Percentiles rank a stretch among this genome's conserved stretches.
Evolutionary conservation across 2,797 vertebrate genomes (phyloP).

Genomic region (Gouania willdenowi): DNA sequence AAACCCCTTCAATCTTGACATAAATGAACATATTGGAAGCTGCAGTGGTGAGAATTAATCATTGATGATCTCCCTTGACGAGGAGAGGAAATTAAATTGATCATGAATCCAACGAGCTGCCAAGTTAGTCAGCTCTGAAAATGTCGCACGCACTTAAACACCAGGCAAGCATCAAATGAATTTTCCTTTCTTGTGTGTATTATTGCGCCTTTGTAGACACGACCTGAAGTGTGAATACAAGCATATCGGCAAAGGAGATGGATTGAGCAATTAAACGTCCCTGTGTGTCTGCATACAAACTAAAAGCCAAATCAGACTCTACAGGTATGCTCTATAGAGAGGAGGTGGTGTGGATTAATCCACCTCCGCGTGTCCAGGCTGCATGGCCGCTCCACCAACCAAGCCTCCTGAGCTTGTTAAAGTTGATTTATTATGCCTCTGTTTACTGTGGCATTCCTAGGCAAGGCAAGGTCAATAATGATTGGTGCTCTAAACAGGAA

Average conservation of each 20-base stretch:
- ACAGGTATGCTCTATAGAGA: conserved; percentile 71
- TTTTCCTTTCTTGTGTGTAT: conserved; percentile 62
- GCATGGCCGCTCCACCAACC: conserved; percentile 60
- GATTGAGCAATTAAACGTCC: conserved; percentile 76
- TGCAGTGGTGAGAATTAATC: conserved; percentile 57
- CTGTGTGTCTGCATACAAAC: conserved; percentile 64
- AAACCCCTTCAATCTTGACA: no score
- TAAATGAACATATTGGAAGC: conserved; percentile 39
- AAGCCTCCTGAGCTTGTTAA: conserved; percentile 76
- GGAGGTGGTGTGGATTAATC: conserved; percentile 67
- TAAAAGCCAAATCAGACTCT: conserved; percentile 71
- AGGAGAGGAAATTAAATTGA: conserved; percentile 62
- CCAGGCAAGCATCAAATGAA: conserved; percentile 72
- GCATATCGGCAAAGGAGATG: conserved; percentile 53
- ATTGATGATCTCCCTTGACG: conserved; percentile 61
- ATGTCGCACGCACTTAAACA: conserved; percentile 59
- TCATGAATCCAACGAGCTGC: conserved; percentile 61
- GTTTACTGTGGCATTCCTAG: conserved; percentile 76
- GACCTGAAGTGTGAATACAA: conserved; percentile 49
- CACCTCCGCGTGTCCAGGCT: conserved; percentile 58
- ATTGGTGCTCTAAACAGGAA: conserved; percentile 79
- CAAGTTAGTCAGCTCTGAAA: conserved; percentile 63
- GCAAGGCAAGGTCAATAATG: conserved; percentile 81
- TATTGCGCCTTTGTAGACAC: conserved; percentile 51
- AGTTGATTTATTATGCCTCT: conserved; percentile 81